phyloP scores from a whole-genome alignment of 1,140 invertebrate species.

The Eumaeus atala region DNA sequence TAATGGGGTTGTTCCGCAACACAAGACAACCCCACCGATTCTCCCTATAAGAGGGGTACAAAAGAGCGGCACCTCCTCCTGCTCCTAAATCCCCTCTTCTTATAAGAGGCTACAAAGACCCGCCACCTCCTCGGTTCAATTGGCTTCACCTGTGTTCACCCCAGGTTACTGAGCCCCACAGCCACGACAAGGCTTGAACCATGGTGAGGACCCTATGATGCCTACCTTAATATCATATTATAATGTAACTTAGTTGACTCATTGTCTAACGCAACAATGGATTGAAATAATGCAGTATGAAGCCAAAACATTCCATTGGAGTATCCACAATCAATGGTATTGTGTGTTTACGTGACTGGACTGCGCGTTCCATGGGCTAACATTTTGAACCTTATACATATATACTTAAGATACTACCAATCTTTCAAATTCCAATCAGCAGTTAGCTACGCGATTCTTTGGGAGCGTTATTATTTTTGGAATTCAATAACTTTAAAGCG shows the following conservation, averaged over 20 bases:
- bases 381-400: not conserved
- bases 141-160: no score
- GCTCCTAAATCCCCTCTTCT: no score
- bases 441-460: conserved; percentile 3
- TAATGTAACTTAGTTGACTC: conserved; percentile 26
- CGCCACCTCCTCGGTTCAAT: no score
- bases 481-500: not conserved
- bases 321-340: conserved; percentile 45
- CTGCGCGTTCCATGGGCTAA: conserved; percentile 8
- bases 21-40: no score
- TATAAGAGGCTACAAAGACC: no score
- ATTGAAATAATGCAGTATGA: conserved; percentile 38
- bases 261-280: conserved; percentile 45
- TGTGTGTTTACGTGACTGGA: conserved; percentile 45
- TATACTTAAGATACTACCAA: not conserved
- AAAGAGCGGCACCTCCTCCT: no score
- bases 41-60: no score
- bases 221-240: not conserved
- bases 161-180: no score
- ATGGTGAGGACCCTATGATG: not conserved
- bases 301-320: conserved; percentile 49
- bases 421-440: not conserved
- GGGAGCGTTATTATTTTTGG: not conserved
- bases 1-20: no score
- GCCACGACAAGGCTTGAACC: no score